Evolutionary conservation across 1,140 invertebrate genomes (phyloP).

Genomic region (Macrosteles quadrilineatus): DNA sequence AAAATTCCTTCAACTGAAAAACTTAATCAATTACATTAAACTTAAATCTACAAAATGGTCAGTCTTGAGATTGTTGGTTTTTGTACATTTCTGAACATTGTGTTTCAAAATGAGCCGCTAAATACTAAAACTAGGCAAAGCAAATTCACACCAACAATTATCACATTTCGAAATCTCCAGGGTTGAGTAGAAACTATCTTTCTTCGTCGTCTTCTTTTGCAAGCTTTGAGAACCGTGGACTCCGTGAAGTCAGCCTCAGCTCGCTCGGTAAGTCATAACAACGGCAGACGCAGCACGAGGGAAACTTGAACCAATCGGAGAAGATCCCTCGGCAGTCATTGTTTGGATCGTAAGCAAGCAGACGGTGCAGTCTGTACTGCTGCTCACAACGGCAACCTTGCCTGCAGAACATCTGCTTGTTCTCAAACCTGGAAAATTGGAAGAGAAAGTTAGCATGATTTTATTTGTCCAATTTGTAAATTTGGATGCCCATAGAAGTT

Average conservation of each 20-base stretch:
- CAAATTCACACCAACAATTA: neutral
- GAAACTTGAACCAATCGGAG: conserved; percentile 91
- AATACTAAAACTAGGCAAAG: neutral
- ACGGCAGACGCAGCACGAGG: conserved; percentile 86
- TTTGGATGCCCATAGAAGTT: too few relatives aligned
- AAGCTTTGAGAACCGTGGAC: conserved; percentile 2
- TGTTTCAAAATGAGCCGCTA: neutral
- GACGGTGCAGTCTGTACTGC: conserved; percentile 74
- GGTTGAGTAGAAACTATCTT: neutral
- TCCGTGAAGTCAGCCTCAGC: conserved; percentile 49
- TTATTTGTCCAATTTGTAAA: too few relatives aligned
- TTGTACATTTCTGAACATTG: neutral
- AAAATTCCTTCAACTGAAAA: too few relatives aligned
- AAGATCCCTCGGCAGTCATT: conserved; percentile 93
- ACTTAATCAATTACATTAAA: too few relatives aligned
- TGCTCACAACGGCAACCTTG: conserved; percentile 86
- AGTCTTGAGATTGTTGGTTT: neutral
- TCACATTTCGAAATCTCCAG: neutral
- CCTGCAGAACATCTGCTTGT: conserved; percentile 88
- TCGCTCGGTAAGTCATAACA: conserved; percentile 78
- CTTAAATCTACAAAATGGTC: neutral
- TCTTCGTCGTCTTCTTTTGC: neutral
- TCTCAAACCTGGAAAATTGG: conserved; percentile 66
- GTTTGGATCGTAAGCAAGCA: conserved; percentile 87
- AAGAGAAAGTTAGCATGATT: too few relatives aligned